Percentiles rank a stretch among this genome's conserved stretches.
phyloP scores from a whole-genome alignment of 2,113 vertebrate species.

The Bostrychus sinensis region DNA sequence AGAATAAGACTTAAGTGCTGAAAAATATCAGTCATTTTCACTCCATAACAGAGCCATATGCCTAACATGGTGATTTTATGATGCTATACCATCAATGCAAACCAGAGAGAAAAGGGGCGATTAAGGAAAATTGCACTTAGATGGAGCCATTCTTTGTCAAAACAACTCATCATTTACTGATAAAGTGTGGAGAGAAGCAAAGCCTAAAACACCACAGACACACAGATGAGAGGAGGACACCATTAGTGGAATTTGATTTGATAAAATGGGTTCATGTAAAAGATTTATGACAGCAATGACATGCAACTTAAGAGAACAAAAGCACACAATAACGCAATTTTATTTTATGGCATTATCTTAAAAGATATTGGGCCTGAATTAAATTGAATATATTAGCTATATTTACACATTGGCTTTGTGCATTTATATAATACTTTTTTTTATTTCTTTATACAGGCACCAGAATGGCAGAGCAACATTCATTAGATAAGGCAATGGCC shows the following conservation, averaged over 20 bases:
- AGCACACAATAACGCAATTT: background rate
- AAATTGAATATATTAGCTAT: background rate
- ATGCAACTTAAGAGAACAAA: background rate
- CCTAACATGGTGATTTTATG: slow-evolving; percentile 23
- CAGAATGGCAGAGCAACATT: too few species aligned
- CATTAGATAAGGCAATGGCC: too few species aligned
- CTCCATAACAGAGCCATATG: slow-evolving; percentile 13
- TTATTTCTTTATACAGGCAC: too few species aligned
- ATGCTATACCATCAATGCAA: slow-evolving; percentile 21
- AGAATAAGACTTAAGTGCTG: slow-evolving; percentile 30
- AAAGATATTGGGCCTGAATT: background rate
- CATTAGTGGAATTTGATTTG: background rate
- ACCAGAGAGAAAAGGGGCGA: slow-evolving; percentile 8
- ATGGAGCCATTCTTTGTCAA: slow-evolving; percentile 8
- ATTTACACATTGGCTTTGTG: background rate
- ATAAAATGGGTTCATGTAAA: background rate
- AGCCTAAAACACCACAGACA: background rate
- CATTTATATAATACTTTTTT: background rate
- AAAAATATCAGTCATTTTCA: slow-evolving; percentile 19
- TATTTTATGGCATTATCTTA: background rate
- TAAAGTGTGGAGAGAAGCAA: background rate
- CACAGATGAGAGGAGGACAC: background rate
- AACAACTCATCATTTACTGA: background rate
- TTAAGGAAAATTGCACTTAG: slow-evolving; percentile 8
- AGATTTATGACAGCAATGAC: background rate